Evolutionary conservation across 2,888 invertebrate genomes (phyloP).

Genomic region (Drosophila cognata): DNA sequence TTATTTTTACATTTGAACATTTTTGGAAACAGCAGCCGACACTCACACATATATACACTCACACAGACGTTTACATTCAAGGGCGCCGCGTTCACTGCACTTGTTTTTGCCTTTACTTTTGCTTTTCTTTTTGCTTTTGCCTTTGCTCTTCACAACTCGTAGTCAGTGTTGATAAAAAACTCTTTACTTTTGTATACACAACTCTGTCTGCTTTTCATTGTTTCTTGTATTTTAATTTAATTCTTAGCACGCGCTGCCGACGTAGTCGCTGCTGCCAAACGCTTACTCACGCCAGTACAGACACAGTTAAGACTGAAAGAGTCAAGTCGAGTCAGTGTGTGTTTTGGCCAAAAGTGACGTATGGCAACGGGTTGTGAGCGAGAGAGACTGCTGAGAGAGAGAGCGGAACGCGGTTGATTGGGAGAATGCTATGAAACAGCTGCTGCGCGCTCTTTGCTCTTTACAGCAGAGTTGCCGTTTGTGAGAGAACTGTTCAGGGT

Average conservation of each 20-base stretch:
- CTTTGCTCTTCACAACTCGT: constrained; percentile 35
- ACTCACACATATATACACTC: constrained; percentile 20
- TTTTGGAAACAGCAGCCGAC: constrained; percentile 66
- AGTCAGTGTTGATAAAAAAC: constrained; percentile 63
- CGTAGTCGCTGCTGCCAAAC: constrained; percentile 42
- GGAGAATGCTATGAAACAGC: constrained; percentile 31
- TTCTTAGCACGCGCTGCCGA: constrained; percentile 57
- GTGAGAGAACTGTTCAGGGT: constrained; percentile 31
- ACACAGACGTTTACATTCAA: constrained; percentile 58
- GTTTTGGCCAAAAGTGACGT: constrained; percentile 74
- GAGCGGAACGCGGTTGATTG: background rate
- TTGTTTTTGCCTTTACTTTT: constrained; percentile 35
- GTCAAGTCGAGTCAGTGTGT: constrained; percentile 38
- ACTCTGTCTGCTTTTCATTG: constrained; percentile 46
- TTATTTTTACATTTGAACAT: constrained; percentile 72
- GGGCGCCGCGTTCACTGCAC: constrained; percentile 73
- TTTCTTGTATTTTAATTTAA: constrained; percentile 38
- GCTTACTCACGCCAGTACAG: constrained; percentile 68
- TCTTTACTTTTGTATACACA: constrained; percentile 34
- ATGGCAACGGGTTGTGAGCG: constrained; percentile 55
- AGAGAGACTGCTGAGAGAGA: constrained; percentile 7
- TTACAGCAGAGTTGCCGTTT: constrained; percentile 40
- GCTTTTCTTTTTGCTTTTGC: constrained; percentile 18
- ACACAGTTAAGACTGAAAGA: constrained; percentile 68
- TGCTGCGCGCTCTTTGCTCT: constrained; percentile 47